These are phyloP conservation scores for Arothron firmamentum DNA, from an alignment of 2,113 vertebrate genomes.

Conservation along the genomic window DNA sequence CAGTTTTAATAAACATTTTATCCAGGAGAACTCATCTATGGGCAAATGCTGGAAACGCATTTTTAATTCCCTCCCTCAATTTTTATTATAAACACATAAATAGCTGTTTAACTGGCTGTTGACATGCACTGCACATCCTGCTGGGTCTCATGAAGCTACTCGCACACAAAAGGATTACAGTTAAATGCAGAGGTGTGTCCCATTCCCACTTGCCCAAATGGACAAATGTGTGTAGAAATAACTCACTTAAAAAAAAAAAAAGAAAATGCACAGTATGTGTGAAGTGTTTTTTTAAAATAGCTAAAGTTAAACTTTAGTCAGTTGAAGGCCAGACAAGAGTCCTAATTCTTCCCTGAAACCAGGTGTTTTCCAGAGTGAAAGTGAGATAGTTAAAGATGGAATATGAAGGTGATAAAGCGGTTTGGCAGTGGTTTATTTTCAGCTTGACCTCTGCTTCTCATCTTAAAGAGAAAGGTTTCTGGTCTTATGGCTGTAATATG, in stretches of 20 bases:
- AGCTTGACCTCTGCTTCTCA: slow-evolving; percentile 69
- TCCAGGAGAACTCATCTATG: slow-evolving; percentile 55
- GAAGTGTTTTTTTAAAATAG: slow-evolving; percentile 32
- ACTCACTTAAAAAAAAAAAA: slow-evolving; percentile 21
- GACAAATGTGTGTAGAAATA: neutral
- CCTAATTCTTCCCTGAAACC: slow-evolving; percentile 57
- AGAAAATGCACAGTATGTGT: neutral
- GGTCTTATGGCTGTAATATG: slow-evolving; percentile 44
- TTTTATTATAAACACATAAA: slow-evolving; percentile 57
- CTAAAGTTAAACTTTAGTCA: slow-evolving; percentile 65
- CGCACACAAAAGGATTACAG: slow-evolving; percentile 10
- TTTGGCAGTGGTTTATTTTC: slow-evolving; percentile 62
- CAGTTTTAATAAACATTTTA: slow-evolving; percentile 68
- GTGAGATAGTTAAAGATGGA: slow-evolving; percentile 49
- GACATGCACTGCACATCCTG: slow-evolving; percentile 42
- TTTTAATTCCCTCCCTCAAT: slow-evolving; percentile 43
- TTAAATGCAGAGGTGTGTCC: neutral
- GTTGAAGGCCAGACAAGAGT: neutral
- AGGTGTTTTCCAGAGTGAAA: slow-evolving; percentile 40
- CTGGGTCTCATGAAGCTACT: slow-evolving; percentile 19
- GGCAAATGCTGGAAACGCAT: slow-evolving; percentile 50
- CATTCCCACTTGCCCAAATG: slow-evolving; percentile 15
- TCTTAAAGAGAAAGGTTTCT: slow-evolving; percentile 58
- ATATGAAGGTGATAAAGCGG: slow-evolving; percentile 37
- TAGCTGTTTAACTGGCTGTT: slow-evolving; percentile 50